Base-by-base conservation (phyloP, 1,140 invertebrate genomes). In the Glossosoma conforme region DNA sequence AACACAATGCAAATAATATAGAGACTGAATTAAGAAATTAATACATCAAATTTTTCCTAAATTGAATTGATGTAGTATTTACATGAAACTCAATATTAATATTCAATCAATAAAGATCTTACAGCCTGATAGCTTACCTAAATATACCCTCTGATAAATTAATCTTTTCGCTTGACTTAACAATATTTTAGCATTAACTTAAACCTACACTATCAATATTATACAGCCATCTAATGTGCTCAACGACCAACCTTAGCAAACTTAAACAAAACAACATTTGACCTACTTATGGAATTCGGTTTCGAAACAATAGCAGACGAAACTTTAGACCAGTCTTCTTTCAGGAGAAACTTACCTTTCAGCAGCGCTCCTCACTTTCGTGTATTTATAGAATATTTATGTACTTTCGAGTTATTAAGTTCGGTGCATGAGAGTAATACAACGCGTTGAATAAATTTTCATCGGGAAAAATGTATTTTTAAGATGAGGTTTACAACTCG, bases 371-470 rank as follows among this genome's bases (percentile, higher is more conserved):
- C 43, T 42, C 35, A 14, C 46, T 44, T 14, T n/a, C n/a, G n/a
- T n/a, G 35, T 55, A 45, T 50, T 56, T 50, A 42, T 50, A 25
- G 38, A 50, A 50, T 50, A 50, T 50, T 50, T 56, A 56, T 56
- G 47, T 51, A 50, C 36, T 37, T 19, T 30, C 30, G 46, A 56
- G 47, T 56, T 56, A 56, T 48, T 56, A 56, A 46, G 53, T 50
- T 44, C 47, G 51, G 51, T 56, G 53, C 47, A 41, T 38, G 43
- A 50, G 53, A 46, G 47, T 42, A 55, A 47, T 47, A 55, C 50
- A 55, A 50, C 53, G 53, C 45, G 46, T 51, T 56, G 53, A 56
- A 51, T 51, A 51, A 56, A 50, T 56, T 56, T 56, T 56, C 47
- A 51, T 49, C 46, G 46, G 46, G 50, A 55, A 55, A 44, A 50